These are phyloP conservation scores for Anas capensis DNA, from an alignment of 2,797 vertebrate genomes.

Conservation along the genomic window DNA sequence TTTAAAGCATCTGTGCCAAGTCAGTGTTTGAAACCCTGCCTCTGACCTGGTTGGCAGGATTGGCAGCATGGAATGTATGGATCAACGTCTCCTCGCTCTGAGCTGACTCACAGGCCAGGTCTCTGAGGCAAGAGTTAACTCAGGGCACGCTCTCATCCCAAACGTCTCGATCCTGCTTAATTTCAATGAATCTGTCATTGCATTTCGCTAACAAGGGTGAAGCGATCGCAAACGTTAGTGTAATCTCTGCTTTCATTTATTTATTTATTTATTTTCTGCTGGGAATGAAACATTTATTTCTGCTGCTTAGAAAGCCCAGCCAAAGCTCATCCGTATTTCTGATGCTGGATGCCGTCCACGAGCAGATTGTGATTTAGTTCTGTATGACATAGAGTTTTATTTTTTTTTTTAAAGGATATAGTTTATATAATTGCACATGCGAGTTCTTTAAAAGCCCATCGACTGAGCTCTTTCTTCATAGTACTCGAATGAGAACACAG, in stretches of 20 bases:
- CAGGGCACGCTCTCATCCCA: neutral
- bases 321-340: slow-evolving; percentile 50
- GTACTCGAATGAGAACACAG: slow-evolving; percentile 57
- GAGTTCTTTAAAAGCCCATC: slow-evolving; percentile 57
- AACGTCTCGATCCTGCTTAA: neutral
- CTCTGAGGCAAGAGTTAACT: neutral
- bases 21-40: slow-evolving; percentile 13
- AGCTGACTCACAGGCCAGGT: neutral
- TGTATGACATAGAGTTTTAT: slow-evolving; percentile 7
- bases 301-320: slow-evolving; percentile 10
- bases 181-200: slow-evolving; percentile 1
- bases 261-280: neutral
- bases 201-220: neutral
- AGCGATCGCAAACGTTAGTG: neutral
- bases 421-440: slow-evolving; percentile 39
- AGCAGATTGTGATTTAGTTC: slow-evolving; percentile 10
- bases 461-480: slow-evolving; percentile 52
- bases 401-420: slow-evolving; percentile 34
- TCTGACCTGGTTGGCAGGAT: slow-evolving; percentile 41
- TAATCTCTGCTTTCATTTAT: neutral
- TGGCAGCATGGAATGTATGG: neutral
- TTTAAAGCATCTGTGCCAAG: slow-evolving; percentile 41
- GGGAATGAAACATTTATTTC: slow-evolving; percentile 12
- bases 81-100: neutral
- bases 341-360: neutral